Conservation (phyloP, 2,113 vertebrate genomes). For the Macrotis lagotis region DNA sequence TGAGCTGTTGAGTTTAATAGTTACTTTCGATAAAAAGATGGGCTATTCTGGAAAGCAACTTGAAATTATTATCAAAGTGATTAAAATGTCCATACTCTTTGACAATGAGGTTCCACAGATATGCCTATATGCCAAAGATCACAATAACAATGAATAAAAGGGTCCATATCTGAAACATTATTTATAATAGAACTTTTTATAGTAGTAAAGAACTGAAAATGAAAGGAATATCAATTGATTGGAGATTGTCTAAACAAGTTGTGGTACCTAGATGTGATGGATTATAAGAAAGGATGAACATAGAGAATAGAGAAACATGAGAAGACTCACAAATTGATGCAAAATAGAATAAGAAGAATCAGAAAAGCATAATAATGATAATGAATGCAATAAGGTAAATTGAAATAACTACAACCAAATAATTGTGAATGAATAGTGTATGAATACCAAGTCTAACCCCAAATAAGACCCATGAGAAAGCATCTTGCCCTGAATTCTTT, state of each 20-base stretch:
- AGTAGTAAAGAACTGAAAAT: not conserved
- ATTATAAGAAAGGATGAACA: not conserved
- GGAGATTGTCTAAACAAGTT: not conserved
- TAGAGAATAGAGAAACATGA: not conserved
- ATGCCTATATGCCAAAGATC: not conserved
- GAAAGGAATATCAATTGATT: not conserved
- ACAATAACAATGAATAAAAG: not conserved
- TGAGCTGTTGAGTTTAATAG: not conserved
- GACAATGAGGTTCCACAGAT: not conserved
- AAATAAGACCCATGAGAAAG: not conserved
- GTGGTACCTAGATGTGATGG: not conserved
- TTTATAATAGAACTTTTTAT: not conserved
- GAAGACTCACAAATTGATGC: not conserved
- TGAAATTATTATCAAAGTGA: not conserved
- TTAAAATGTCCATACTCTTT: not conserved
- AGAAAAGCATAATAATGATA: not conserved
- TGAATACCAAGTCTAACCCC: not conserved
- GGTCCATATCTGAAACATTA: not conserved
- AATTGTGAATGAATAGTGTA: not conserved
- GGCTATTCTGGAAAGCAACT: not conserved
- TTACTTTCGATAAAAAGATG: not conserved
- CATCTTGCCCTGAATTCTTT: not conserved
- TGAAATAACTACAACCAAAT: not conserved
- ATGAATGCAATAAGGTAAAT: not conserved
- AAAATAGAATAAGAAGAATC: not conserved